Conservation (phyloP, 1,140 invertebrate species). For the Brachionus sp. region DNA sequence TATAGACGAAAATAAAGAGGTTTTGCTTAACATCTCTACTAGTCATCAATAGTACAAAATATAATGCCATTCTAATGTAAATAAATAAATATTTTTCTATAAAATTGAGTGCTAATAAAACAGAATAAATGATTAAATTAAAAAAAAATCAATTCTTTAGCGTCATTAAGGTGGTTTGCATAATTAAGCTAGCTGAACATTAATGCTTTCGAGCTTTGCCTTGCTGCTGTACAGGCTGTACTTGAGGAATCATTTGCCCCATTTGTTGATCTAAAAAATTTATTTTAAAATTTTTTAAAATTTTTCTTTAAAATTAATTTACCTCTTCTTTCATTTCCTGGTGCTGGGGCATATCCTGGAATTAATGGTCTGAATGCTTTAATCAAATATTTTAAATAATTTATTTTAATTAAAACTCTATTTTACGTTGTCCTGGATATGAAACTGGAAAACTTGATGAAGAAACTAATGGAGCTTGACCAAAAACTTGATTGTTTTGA, state of each 20-base stretch:
- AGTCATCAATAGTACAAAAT: slow-evolving; percentile 15
- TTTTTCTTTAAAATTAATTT: neutral
- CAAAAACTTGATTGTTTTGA: slow-evolving; percentile 1
- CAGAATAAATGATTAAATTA: neutral
- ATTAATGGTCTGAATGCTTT: slow-evolving; percentile 33
- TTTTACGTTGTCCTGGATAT: slow-evolving; percentile 25
- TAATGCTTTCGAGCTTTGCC: slow-evolving; percentile 33
- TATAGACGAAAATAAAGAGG: slow-evolving; percentile 13
- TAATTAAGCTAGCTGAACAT: neutral
- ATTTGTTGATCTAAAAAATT: slow-evolving; percentile 32
- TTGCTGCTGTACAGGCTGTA: neutral
- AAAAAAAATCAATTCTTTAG: slow-evolving; percentile 27
- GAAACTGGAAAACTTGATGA: slow-evolving; percentile 26
- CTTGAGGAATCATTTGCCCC: slow-evolving; percentile 17
- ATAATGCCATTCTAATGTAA: neutral
- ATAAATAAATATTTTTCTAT: slow-evolving; percentile 12
- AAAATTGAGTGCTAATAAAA: neutral
- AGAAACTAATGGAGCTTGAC: neutral
- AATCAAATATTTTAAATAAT: neutral
- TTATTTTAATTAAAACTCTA: neutral
- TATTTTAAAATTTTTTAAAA: neutral
- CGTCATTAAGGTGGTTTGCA: neutral
- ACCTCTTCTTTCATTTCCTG: slow-evolving; percentile 37
- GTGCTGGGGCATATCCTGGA: slow-evolving; percentile 42
- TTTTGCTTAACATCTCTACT: neutral